Conservation (phyloP, 2,797 vertebrate genomes). For the Acropternis orthonyx region DNA sequence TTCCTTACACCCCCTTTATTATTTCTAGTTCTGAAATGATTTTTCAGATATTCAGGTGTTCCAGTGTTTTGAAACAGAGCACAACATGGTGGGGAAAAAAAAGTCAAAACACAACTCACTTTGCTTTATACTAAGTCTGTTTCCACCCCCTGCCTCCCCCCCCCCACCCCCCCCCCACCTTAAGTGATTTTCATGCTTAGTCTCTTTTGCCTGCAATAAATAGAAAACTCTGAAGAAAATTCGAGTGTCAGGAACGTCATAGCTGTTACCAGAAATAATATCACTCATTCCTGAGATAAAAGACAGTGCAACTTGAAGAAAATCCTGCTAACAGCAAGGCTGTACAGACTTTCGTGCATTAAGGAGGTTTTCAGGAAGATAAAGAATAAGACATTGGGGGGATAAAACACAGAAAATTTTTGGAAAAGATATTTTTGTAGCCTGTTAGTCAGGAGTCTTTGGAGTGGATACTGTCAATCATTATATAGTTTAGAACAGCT, state of each 20-base stretch:
- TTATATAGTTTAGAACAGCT: not conserved
- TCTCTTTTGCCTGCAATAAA: not conserved
- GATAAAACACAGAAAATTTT: not conserved
- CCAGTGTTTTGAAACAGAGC: not conserved
- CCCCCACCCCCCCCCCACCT: too few species aligned
- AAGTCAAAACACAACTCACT: not conserved
- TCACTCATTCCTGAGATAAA: not conserved
- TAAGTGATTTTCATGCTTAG: not conserved
- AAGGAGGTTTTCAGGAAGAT: not conserved
- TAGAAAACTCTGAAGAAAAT: not conserved
- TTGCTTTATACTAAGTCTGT: not conserved
- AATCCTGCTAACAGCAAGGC: not conserved
- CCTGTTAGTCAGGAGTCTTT: not conserved
- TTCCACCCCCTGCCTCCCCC: too few species aligned
- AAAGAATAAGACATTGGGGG: not conserved
- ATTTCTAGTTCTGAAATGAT: not conserved
- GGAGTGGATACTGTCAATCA: not conserved
- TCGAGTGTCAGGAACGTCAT: not conserved
- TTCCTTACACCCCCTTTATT: not conserved
- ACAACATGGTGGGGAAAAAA: accelerated
- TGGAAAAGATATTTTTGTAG: not conserved
- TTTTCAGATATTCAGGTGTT: not conserved
- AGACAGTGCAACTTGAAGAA: not conserved
- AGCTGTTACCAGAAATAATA: not conserved
- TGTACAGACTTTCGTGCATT: not conserved